Evolutionary conservation across 1,140 invertebrate genomes (phyloP).

Genomic region (Antheraea pernyi): DNA sequence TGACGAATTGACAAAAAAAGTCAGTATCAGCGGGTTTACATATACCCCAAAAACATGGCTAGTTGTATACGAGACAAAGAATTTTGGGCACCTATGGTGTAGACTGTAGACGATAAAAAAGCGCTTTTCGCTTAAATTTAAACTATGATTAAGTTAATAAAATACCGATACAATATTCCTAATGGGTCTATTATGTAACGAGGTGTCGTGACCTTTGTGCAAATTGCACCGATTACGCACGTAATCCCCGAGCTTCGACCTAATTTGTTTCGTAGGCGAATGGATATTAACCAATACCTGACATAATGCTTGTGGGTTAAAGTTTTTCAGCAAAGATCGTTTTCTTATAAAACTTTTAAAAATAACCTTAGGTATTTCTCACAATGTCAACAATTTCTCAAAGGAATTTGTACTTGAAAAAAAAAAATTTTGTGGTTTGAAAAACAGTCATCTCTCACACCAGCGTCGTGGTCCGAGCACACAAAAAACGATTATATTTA

Average conservation of each 20-base stretch:
- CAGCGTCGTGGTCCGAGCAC: no score
- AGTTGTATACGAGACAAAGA: no score
- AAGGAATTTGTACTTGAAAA: no score
- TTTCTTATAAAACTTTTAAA: slow-evolving; percentile 5
- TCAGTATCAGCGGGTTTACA: no score
- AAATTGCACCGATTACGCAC: slow-evolving; percentile 33
- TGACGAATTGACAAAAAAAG: no score
- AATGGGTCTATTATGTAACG: not conserved
- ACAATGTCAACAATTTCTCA: no score
- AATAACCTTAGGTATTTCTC: not conserved
- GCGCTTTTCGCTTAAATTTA: not conserved
- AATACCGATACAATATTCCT: not conserved
- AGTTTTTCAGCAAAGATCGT: slow-evolving; percentile 15
- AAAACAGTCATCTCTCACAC: no score
- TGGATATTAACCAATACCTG: slow-evolving; percentile 25
- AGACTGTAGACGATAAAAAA: no score
- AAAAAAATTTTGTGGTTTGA: no score
- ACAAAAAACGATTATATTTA: no score
- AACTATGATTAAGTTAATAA: not conserved
- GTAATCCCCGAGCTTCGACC: slow-evolving; percentile 24
- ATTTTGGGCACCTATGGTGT: no score
- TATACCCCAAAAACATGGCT: no score
- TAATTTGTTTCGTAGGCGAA: slow-evolving; percentile 32
- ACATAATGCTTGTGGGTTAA: slow-evolving; percentile 30
- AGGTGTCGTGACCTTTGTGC: slow-evolving; percentile 30